phyloP scores from a whole-genome alignment of 2,113 vertebrate species.

The Centropristis striata region DNA sequence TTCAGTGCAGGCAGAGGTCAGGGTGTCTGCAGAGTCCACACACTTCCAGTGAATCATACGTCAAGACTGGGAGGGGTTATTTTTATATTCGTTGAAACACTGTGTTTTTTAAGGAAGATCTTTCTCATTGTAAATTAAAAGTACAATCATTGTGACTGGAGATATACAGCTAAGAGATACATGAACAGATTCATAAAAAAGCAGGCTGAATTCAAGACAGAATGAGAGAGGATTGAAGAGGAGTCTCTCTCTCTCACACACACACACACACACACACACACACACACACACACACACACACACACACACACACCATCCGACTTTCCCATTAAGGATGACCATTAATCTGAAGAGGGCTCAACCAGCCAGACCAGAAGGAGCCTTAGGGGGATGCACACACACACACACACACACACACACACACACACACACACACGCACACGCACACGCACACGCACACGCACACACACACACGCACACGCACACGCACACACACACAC shows the following conservation, averaged over 20 bases:
- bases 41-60: no score
- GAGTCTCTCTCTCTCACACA: background rate
- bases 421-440: constrained; percentile 8
- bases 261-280: constrained; percentile 7
- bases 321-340: background rate
- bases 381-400: background rate
- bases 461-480: background rate
- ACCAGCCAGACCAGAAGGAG: constrained; percentile 21
- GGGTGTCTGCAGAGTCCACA: no score
- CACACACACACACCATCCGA: background rate
- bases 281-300: background rate
- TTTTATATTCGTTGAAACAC: no score
- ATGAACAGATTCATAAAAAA: background rate
- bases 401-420: background rate
- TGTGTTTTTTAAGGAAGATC: no score
- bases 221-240: background rate
- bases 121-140: no score
- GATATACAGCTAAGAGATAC: background rate
- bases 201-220: background rate
- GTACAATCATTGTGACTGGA: no score
- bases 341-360: constrained; percentile 8
- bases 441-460: constrained; percentile 3
- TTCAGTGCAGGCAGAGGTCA: no score
- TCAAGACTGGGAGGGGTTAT: no score
- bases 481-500: background rate